Evolutionary conservation across 2,113 vertebrate genomes (phyloP).

Genomic region (Aspidoscelis tigris): DNA sequence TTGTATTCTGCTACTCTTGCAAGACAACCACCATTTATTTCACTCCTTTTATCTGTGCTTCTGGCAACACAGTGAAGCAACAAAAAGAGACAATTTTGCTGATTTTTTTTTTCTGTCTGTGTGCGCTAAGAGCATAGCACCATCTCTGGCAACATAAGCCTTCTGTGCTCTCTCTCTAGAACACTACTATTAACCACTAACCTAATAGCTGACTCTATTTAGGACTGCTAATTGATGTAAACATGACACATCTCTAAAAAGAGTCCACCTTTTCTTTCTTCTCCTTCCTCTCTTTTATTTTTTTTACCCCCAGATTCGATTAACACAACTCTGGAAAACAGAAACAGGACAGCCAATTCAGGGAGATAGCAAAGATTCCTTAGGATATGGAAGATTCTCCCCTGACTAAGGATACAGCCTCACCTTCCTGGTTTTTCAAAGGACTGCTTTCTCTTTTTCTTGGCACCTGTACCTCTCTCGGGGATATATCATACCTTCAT

Average conservation of each 20-base stretch:
- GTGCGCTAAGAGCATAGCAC: conserved; percentile 31
- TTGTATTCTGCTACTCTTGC: background rate
- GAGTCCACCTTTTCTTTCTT: background rate
- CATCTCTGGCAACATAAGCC: conserved; percentile 19
- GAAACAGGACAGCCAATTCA: conserved; percentile 4
- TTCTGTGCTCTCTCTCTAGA: background rate
- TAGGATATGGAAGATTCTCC: background rate
- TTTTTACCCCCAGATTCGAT: background rate
- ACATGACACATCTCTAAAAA: conserved; percentile 10
- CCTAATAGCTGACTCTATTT: conserved; percentile 46
- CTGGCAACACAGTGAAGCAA: background rate
- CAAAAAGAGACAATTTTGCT: conserved; percentile 4
- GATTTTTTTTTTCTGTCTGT: background rate
- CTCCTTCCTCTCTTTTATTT: too few species aligned
- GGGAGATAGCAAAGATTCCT: background rate
- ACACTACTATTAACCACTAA: conserved; percentile 25
- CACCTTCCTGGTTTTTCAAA: background rate
- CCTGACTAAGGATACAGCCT: background rate
- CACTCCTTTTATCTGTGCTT: conserved; percentile 20
- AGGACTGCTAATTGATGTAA: conserved; percentile 43
- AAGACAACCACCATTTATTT: background rate
- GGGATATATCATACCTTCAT: background rate
- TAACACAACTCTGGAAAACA: conserved; percentile 46
- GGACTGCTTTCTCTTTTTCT: too few species aligned
- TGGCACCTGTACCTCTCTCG: background rate